These are phyloP conservation scores for Hippoglossus stenolepis DNA, from an alignment of 2,113 vertebrate species.

Conservation along the genomic window DNA sequence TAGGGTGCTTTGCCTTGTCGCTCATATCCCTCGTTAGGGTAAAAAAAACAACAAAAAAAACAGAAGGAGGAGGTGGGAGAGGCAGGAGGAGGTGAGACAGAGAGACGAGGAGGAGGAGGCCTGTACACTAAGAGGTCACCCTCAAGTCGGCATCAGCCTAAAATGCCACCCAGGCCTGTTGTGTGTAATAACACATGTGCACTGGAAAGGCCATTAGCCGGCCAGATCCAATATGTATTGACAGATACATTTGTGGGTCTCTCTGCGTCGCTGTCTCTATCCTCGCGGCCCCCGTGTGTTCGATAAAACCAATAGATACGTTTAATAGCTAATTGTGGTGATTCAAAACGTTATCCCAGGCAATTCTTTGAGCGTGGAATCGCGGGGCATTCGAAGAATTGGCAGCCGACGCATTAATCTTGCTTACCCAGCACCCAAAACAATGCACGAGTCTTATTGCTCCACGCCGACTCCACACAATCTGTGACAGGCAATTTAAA, in stretches of 20 bases:
- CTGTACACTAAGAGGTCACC: slow-evolving; percentile 18
- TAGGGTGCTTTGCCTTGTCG: slow-evolving; percentile 72
- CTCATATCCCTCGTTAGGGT: slow-evolving; percentile 73
- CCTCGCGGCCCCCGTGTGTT: slow-evolving; percentile 20
- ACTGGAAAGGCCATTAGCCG: slow-evolving; percentile 65
- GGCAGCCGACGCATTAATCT: slow-evolving; percentile 75
- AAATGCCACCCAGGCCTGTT: slow-evolving; percentile 50
- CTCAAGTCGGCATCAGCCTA: slow-evolving; percentile 29
- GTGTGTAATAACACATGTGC: slow-evolving; percentile 30
- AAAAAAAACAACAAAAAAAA: slow-evolving; percentile 3
- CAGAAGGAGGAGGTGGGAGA: slow-evolving; percentile 12
- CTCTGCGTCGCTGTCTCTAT: slow-evolving; percentile 52
- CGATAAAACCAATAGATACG: slow-evolving; percentile 72
- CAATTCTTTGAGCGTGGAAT: slow-evolving; percentile 54
- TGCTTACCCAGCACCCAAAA: slow-evolving; percentile 58
- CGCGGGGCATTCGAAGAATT: slow-evolving; percentile 52
- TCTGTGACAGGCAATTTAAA: slow-evolving; percentile 81
- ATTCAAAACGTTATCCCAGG: slow-evolving; percentile 69
- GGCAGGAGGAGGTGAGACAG: slow-evolving; percentile 13
- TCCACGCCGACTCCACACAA: slow-evolving; percentile 52
- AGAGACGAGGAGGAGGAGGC: not conserved
- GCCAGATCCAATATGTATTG: slow-evolving; percentile 71
- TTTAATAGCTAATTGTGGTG: slow-evolving; percentile 78
- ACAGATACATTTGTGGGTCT: slow-evolving; percentile 68
- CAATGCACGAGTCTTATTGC: slow-evolving; percentile 58